Percentiles rank a stretch among this genome's conserved stretches.
These are phyloP conservation scores for Papilio machaon DNA, from an alignment of 1,140 invertebrate genomes.

Conservation along the genomic window DNA sequence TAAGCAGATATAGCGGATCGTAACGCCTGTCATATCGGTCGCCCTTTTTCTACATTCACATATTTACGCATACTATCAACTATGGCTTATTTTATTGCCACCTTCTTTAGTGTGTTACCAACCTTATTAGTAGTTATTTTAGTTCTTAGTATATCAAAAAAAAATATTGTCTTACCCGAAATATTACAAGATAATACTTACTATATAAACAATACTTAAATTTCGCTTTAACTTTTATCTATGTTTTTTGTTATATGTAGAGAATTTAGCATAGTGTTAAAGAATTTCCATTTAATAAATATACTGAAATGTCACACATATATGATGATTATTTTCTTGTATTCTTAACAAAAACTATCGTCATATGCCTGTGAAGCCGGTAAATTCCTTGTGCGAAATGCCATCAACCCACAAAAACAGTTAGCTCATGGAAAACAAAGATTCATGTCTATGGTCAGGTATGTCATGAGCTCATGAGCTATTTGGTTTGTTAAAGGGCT, in stretches of 20 bases:
- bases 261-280: no score
- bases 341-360: constrained; percentile 5
- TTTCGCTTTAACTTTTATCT: background rate
- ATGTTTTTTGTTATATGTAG: background rate
- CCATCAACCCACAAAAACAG: constrained; percentile 24
- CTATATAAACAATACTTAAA: background rate
- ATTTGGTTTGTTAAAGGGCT: constrained; percentile 9
- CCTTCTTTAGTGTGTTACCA: background rate
- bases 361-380: background rate
- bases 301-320: background rate
- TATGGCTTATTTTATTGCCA: background rate
- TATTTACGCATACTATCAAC: background rate
- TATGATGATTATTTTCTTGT: background rate
- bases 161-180: background rate
- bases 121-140: background rate
- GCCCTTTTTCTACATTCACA: constrained; percentile 1
- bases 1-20: background rate
- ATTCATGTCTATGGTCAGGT: constrained; percentile 10
- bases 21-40: background rate
- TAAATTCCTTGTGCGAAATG: constrained; percentile 21
- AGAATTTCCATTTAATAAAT: background rate
- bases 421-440: constrained; percentile 30
- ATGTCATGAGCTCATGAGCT: background rate
- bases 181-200: background rate
- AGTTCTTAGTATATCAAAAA: no score